These are phyloP conservation scores for Stegodyphus mimosarum DNA, from an alignment of 1,140 invertebrate species.

Conservation along the genomic window DNA sequence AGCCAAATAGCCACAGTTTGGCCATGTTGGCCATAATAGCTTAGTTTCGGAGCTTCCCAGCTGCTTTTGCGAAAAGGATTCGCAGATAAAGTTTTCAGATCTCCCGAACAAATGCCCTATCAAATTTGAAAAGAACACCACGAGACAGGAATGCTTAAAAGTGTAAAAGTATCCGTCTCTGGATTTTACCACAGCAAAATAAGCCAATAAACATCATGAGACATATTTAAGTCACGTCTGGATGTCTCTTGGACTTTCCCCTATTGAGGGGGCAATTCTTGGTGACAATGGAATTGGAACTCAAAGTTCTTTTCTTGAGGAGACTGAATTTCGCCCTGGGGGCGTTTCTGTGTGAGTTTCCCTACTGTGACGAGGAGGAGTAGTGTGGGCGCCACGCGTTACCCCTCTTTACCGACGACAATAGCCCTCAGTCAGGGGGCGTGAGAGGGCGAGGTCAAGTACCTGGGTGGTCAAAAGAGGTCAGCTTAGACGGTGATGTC, in stretches of 20 bases:
- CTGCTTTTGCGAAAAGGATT: too few relatives aligned
- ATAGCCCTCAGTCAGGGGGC: background rate
- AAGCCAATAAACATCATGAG: constrained; percentile 3
- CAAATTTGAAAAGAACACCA: too few relatives aligned
- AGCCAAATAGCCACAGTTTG: too few relatives aligned
- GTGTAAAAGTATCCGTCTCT: too few relatives aligned
- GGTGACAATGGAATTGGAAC: background rate
- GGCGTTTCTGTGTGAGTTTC: constrained; percentile 14
- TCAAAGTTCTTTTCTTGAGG: background rate
- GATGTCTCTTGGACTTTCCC: background rate
- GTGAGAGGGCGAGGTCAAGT: constrained; percentile 7
- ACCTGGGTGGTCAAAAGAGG: constrained; percentile 34
- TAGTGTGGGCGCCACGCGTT: constrained; percentile 13
- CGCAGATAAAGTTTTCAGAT: too few relatives aligned
- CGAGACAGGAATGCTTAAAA: too few relatives aligned
- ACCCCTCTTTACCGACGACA: background rate
- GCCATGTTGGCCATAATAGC: too few relatives aligned
- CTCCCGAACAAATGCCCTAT: too few relatives aligned
- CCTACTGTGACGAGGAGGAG: background rate
- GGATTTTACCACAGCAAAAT: background rate
- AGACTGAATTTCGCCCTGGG: background rate
- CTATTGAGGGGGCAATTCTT: background rate
- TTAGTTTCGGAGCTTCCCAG: too few relatives aligned
- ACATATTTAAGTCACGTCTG: background rate
- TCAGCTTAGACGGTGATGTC: background rate